Conservation (phyloP, 2,113 vertebrate species). For the Oryzias melastigma region DNA sequence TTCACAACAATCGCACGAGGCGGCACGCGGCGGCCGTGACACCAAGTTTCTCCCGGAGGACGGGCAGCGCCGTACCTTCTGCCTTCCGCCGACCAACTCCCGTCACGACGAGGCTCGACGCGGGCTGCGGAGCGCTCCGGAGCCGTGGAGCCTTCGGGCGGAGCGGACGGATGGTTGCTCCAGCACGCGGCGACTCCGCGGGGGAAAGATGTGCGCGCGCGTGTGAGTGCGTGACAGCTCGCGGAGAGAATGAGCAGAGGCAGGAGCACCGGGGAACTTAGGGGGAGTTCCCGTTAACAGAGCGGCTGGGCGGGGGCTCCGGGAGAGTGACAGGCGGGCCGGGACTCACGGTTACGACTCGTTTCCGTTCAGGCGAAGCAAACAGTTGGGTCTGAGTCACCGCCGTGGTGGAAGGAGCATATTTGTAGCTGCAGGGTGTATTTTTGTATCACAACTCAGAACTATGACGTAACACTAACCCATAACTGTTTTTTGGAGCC, state of each 20-base stretch:
- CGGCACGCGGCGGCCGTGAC: slow-evolving; percentile 1
- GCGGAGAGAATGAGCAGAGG: slow-evolving; percentile 62
- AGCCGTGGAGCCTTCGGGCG: slow-evolving; percentile 12
- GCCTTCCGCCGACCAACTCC: slow-evolving; percentile 51
- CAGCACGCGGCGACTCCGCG: slow-evolving; percentile 31
- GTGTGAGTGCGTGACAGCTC: slow-evolving; percentile 54
- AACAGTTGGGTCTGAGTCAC: too few species aligned
- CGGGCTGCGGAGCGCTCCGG: slow-evolving; percentile 41
- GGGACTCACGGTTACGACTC: background rate
- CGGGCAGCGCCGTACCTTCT: slow-evolving; percentile 5
- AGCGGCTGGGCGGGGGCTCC: slow-evolving; percentile 62
- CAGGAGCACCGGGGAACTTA: slow-evolving; percentile 60
- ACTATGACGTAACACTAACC: too few species aligned
- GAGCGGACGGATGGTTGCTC: slow-evolving; percentile 21
- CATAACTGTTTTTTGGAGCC: too few species aligned
- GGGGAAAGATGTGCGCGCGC: background rate
- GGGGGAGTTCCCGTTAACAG: slow-evolving; percentile 69
- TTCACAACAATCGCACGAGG: too few species aligned
- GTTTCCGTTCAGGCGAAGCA: background rate
- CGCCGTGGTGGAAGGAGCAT: too few species aligned
- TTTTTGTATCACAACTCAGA: too few species aligned
- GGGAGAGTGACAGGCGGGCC: slow-evolving; percentile 46
- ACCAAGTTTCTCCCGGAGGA: slow-evolving; percentile 31
- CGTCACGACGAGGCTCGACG: slow-evolving; percentile 63
- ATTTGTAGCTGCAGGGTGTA: too few species aligned